A percentile compares a stretch with the other conserved stretches of the same genome.
These are phyloP conservation scores for Cynocephalus volans DNA, from an alignment of 2,113 vertebrate genomes.

Conservation along the genomic window DNA sequence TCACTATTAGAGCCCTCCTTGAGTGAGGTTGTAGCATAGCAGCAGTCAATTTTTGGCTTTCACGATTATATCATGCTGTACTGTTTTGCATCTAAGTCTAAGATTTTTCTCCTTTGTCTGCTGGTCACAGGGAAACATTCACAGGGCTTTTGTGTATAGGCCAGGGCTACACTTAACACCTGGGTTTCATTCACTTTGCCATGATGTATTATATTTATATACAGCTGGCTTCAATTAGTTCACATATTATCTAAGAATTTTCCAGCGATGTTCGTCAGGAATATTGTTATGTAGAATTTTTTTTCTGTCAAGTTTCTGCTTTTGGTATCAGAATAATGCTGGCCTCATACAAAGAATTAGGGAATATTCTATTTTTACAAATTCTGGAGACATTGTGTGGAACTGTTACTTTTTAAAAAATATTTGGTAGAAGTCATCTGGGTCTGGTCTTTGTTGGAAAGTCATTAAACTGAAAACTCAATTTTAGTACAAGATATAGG, in stretches of 20 bases:
- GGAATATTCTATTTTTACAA: background rate
- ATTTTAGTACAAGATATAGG: background rate
- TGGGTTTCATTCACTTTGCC: background rate
- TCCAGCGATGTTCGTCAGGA: background rate
- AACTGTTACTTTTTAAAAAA: background rate
- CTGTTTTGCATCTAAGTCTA: background rate
- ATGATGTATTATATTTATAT: background rate
- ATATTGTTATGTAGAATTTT: background rate
- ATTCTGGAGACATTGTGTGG: background rate
- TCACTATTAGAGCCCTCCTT: background rate
- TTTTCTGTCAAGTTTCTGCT: background rate
- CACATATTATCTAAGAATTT: conserved; percentile 16
- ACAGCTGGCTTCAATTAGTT: background rate
- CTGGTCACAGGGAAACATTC: background rate
- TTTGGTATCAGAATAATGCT: background rate
- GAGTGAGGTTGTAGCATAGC: background rate
- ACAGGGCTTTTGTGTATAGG: background rate
- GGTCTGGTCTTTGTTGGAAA: background rate
- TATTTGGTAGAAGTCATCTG: background rate
- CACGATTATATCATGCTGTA: background rate
- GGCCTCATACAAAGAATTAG: background rate
- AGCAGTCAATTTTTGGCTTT: background rate
- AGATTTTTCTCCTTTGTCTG: background rate
- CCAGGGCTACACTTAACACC: background rate
- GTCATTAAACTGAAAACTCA: background rate